Evolutionary conservation across 2,888 invertebrate species (phyloP), one percentile per base, ranked within the genome.

Genomic region (Phortica okadai): DNA sequence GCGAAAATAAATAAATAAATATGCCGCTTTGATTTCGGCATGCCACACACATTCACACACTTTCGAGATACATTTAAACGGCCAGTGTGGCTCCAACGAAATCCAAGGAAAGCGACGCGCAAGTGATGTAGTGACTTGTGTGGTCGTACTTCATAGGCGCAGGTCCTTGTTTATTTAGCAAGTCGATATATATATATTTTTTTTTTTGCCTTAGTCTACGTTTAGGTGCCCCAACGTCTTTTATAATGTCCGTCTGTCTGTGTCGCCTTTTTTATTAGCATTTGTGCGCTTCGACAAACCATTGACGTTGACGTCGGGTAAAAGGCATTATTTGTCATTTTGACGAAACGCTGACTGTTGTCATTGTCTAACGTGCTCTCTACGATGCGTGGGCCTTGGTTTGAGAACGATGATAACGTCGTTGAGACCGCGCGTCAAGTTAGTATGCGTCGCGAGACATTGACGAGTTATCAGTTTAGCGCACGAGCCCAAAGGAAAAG

Each of bases 321-420:
- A 88, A 86, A 81, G 87, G 79, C 78, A 82, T 81, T 86, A 88
- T 89, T 88, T 87, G 88, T 89, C 89, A 88, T 87, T 83, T 80
- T 79, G 86, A 84, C 84, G 82, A 84, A 88, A 83, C 78, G 88
- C 86, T 88, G 87, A 85, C 84, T 84, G 81, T 74, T 3, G 76
- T 77, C 79, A 72, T 72, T 50, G 70, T 45, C 70, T 56, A 72
- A 11, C 45, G 25, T 16, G 6, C 42, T 66, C 44, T 45, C 50
- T 3, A n/a, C 16, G 25, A 25, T 21, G 59, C 14, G 56, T 1
- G 16, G 56, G 6, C 6, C 56, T 56, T 11, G 16, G 56, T n/a
- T 6, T 14, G n/a, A 56, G 1, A 56, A 16, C 16, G n/a, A 6
- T 56, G 56, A 56, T n/a, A 56, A 56, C 56, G n/a, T 56, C n/a